A percentile compares a stretch with the other conserved stretches of the same genome.
Evolutionary conservation across 1,140 invertebrate species (phyloP).

Genomic region (Probaryconus sp.): DNA sequence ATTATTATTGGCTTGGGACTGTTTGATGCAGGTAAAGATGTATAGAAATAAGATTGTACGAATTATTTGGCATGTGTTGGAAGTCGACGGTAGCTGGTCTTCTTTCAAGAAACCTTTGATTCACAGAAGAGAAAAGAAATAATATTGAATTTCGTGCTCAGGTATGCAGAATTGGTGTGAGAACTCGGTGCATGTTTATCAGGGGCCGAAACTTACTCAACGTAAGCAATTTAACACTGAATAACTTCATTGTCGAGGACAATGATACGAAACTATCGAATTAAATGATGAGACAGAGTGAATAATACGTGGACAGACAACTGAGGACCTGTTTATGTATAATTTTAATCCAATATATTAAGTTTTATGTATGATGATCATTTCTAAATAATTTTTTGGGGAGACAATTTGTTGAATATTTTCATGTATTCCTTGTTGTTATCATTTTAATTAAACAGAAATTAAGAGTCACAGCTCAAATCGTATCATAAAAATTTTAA

Average conservation of each 20-base stretch:
- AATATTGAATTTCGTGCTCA: slow-evolving; percentile 59
- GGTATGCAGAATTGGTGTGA: slow-evolving; percentile 42
- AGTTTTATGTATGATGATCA: too few species aligned
- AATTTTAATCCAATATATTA: too few species aligned
- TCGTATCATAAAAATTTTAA: too few species aligned
- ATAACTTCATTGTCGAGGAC: slow-evolving; percentile 16
- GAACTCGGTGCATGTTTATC: slow-evolving; percentile 31
- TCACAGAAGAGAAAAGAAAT: slow-evolving; percentile 25
- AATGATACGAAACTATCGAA: slow-evolving; percentile 6
- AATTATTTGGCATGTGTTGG: slow-evolving; percentile 17
- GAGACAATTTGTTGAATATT: too few species aligned
- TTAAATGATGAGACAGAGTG: too few species aligned
- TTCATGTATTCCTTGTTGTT: too few species aligned
- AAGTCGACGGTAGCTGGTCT: slow-evolving; percentile 10
- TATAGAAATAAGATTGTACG: neutral
- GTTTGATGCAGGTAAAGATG: neutral
- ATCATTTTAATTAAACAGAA: too few species aligned
- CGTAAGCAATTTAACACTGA: slow-evolving; percentile 39
- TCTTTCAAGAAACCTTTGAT: slow-evolving; percentile 37
- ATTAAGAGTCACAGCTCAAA: too few species aligned
- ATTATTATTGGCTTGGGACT: too few species aligned
- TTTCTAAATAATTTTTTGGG: too few species aligned
- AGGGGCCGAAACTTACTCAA: slow-evolving; percentile 23
- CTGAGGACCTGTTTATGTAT: too few species aligned
- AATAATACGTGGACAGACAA: too few species aligned